Conservation (phyloP, 2,888 invertebrate species). For the Acanthopleura granulata region DNA sequence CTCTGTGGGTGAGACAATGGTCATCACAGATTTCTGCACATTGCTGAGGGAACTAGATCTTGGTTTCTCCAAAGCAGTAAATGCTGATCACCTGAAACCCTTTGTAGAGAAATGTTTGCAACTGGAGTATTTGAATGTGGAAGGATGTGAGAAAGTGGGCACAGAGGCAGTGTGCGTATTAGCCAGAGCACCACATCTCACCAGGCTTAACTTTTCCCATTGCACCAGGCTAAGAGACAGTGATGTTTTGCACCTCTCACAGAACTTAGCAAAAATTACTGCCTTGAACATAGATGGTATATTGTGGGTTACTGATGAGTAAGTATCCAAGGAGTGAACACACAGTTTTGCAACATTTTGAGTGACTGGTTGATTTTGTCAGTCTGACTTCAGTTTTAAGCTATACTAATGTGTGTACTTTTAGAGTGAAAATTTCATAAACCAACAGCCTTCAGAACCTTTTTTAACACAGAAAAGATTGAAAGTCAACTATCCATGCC, state of each 20-base stretch:
- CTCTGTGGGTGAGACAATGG: constrained; percentile 38
- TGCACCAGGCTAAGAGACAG: constrained; percentile 41
- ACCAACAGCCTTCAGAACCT: no score
- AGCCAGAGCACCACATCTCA: constrained; percentile 30
- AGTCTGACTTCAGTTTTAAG: no score
- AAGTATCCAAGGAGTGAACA: constrained; percentile 20
- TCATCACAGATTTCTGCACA: constrained; percentile 41
- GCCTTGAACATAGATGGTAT: constrained; percentile 53
- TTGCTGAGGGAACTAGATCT: constrained; percentile 41
- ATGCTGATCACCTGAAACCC: constrained; percentile 34
- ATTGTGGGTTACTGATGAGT: constrained; percentile 48
- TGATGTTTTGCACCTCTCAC: constrained; percentile 36
- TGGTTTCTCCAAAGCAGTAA: constrained; percentile 46
- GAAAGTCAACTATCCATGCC: no score
- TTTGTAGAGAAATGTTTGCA: constrained; percentile 39
- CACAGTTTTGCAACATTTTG: neutral
- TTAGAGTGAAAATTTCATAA: no score
- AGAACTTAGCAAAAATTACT: constrained; percentile 32
- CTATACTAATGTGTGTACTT: no score
- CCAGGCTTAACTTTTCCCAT: constrained; percentile 48
- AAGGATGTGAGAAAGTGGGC: constrained; percentile 43
- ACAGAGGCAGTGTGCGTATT: constrained; percentile 35
- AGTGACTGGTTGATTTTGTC: neutral
- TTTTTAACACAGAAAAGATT: no score
- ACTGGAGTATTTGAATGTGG: constrained; percentile 43